A percentile compares a stretch with the other conserved stretches of the same genome.
These are phyloP conservation scores for Megalurothrips usitatus DNA, from an alignment of 2,888 invertebrate species.

Conservation along the genomic window DNA sequence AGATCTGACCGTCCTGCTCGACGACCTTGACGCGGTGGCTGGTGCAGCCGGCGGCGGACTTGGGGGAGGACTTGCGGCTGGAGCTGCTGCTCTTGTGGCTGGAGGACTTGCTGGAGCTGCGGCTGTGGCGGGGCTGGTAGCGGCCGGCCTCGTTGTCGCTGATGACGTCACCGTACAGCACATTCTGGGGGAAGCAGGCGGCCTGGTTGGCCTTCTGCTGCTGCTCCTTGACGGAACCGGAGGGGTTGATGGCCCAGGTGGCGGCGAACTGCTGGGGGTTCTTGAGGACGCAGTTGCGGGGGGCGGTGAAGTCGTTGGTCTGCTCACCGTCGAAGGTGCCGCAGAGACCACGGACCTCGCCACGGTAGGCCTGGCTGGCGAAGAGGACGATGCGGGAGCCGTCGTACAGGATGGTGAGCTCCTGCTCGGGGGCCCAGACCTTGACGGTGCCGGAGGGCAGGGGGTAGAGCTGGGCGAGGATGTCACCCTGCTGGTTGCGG, in stretches of 20 bases:
- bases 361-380: slow-evolving; percentile 49
- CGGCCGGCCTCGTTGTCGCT: slow-evolving; percentile 25
- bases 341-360: slow-evolving; percentile 60
- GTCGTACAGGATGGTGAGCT: slow-evolving; percentile 55
- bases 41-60: slow-evolving; percentile 36
- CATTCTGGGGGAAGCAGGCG: background rate
- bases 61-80: slow-evolving; percentile 4
- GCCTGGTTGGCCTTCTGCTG: slow-evolving; percentile 43
- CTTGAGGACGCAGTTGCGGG: slow-evolving; percentile 53
- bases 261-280: slow-evolving; percentile 54
- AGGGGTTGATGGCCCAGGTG: slow-evolving; percentile 52
- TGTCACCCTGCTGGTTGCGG: slow-evolving; percentile 42
- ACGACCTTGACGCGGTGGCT: slow-evolving; percentile 42
- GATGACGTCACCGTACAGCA: slow-evolving; percentile 22
- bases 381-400: slow-evolving; percentile 53
- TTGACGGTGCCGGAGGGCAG: slow-evolving; percentile 54
- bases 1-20: slow-evolving; percentile 53
- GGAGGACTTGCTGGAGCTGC: slow-evolving; percentile 2
- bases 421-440: slow-evolving; percentile 48
- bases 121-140: slow-evolving; percentile 10
- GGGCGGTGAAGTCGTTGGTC: slow-evolving; percentile 57
- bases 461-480: slow-evolving; percentile 47
- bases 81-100: background rate
- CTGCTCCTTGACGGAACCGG: slow-evolving; percentile 41
- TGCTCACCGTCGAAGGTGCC: slow-evolving; percentile 59